A percentile compares a stretch with the other conserved stretches of the same genome.
Evolutionary conservation across 2,797 vertebrate species (phyloP).

Genomic region (Podargus strigoides): DNA sequence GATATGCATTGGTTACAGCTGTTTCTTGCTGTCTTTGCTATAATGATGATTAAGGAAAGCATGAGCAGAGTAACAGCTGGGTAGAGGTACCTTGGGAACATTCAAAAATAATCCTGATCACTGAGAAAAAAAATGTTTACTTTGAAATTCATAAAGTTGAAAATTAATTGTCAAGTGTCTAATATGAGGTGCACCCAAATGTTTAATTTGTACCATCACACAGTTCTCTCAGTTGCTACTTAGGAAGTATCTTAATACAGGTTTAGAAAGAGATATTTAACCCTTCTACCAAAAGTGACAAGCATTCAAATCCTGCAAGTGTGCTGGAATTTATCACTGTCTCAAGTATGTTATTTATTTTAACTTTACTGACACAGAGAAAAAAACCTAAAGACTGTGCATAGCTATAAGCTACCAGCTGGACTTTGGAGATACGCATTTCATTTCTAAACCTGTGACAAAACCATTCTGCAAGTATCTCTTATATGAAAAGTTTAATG

Average conservation of each 20-base stretch:
- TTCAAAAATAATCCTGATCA: conserved; percentile 30
- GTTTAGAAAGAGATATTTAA: neutral
- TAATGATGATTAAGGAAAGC: conserved; percentile 49
- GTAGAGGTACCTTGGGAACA: conserved; percentile 41
- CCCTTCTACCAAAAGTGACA: neutral
- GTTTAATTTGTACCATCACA: neutral
- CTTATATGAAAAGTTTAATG: neutral
- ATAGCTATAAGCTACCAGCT: neutral
- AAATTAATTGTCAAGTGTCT: neutral
- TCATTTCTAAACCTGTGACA: neutral
- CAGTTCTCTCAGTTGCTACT: neutral
- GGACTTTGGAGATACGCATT: neutral
- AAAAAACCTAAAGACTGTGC: neutral
- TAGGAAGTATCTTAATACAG: neutral
- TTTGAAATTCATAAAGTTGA: conserved; percentile 13
- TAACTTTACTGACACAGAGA: neutral
- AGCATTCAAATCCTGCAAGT: neutral
- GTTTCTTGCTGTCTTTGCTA: conserved; percentile 38
- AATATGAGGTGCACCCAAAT: neutral
- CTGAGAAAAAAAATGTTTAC: conserved; percentile 24
- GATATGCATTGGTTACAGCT: conserved; percentile 56
- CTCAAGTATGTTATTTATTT: neutral
- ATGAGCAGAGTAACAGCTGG: conserved; percentile 38
- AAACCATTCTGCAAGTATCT: neutral
- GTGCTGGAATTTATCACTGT: neutral